A percentile compares a stretch with the other conserved stretches of the same genome.
phyloP scores from a whole-genome alignment of 2,888 invertebrate genomes.

The Rhogogaster chlorosoma region DNA sequence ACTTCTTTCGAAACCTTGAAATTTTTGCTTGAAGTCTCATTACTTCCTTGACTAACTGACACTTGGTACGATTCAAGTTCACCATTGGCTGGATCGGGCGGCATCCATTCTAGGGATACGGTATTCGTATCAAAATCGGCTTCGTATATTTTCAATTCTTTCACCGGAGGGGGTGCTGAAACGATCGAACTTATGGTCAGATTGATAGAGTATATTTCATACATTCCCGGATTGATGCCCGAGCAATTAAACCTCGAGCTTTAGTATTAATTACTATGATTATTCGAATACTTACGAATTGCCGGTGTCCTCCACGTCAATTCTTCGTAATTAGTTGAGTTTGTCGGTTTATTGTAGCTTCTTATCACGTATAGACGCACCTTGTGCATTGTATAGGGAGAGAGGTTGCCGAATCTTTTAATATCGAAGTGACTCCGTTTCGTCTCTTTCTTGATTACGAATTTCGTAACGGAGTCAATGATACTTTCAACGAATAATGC shows the following conservation, averaged over 20 bases:
- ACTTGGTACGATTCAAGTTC: slow-evolving; percentile 58
- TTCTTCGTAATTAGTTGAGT: slow-evolving; percentile 50
- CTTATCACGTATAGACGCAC: slow-evolving; percentile 58
- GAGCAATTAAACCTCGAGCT: background rate
- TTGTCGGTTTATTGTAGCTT: background rate
- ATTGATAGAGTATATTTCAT: background rate
- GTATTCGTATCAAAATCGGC: slow-evolving; percentile 50
- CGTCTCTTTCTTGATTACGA: background rate
- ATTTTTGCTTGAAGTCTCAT: background rate
- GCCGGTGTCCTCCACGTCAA: slow-evolving; percentile 57
- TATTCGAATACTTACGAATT: slow-evolving; percentile 57
- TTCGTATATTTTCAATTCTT: slow-evolving; percentile 60
- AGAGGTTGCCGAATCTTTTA: background rate
- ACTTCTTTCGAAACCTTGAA: background rate
- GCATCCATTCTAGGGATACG: slow-evolving; percentile 62
- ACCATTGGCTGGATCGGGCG: slow-evolving; percentile 63
- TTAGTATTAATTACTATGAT: background rate
- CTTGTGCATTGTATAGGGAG: slow-evolving; percentile 52
- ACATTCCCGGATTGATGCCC: background rate
- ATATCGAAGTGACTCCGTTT: background rate
- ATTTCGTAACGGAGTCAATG: slow-evolving; percentile 46
- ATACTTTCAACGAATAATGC: slow-evolving; percentile 58
- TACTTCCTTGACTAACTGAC: background rate
- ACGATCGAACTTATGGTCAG: background rate
- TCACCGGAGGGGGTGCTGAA: slow-evolving; percentile 62